Conservation (phyloP, 2,797 vertebrate species). For the Hapalemur alaotrensis region DNA sequence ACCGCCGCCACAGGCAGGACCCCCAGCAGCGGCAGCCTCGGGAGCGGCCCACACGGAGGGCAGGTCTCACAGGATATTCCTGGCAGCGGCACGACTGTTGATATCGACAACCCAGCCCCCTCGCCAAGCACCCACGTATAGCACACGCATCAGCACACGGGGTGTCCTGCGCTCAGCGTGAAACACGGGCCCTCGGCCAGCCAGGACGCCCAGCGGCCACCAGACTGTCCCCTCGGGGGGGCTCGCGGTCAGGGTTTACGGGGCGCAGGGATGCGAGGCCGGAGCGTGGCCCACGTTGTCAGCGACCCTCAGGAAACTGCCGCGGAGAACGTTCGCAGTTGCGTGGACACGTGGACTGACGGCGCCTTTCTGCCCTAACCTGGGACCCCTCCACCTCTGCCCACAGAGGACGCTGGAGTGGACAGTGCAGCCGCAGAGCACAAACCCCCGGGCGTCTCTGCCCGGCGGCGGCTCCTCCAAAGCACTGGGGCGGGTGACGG, state of each 20-base stretch:
- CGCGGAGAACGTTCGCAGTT: accelerated
- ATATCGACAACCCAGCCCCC: conserved; percentile 62
- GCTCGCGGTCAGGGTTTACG: accelerated
- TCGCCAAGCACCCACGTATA: conserved; percentile 62
- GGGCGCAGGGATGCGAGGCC: accelerated
- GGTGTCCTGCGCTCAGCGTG: accelerated
- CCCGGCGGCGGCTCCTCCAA: accelerated
- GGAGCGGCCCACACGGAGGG: neutral
- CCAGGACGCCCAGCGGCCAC: accelerated
- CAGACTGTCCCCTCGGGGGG: accelerated
- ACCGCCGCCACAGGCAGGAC: conserved; percentile 43
- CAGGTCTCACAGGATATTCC: too few species aligned
- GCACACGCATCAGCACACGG: conserved; percentile 61
- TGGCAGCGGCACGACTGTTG: conserved; percentile 50
- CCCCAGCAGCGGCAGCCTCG: conserved; percentile 70
- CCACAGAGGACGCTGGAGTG: accelerated
- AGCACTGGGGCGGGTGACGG: accelerated
- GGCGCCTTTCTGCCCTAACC: accelerated
- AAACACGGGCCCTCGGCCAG: neutral
- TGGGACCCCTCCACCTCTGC: neutral
- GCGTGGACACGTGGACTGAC: accelerated
- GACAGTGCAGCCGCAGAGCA: accelerated
- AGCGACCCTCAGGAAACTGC: accelerated
- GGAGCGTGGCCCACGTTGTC: accelerated
- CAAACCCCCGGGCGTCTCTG: accelerated